Conservation (phyloP, 2,113 vertebrate species). For the Scomber colias region DNA sequence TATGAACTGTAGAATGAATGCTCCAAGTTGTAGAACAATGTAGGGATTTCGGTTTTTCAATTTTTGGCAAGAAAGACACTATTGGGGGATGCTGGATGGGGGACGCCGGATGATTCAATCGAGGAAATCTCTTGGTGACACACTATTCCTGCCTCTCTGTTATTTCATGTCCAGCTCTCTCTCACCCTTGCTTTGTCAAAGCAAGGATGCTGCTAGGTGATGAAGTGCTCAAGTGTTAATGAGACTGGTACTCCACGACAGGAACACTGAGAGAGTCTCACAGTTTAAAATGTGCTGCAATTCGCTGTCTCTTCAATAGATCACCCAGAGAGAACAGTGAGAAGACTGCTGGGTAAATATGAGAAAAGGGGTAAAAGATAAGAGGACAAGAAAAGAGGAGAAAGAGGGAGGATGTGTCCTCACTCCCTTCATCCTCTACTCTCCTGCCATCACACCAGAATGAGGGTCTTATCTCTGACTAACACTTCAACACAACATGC, state of each 20-base stretch:
- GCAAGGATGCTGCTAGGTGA: constrained; percentile 55
- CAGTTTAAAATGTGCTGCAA: constrained; percentile 23
- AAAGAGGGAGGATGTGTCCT: constrained; percentile 42
- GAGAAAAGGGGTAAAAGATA: constrained; percentile 41
- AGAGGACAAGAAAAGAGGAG: constrained; percentile 32
- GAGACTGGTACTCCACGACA: neutral
- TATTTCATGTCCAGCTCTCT: constrained; percentile 38
- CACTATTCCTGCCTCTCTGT: constrained; percentile 22
- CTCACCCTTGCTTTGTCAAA: constrained; percentile 37
- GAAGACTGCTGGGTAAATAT: constrained; percentile 25
- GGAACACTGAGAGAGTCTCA: constrained; percentile 35
- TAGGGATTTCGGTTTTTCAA: constrained; percentile 42
- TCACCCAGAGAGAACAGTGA: constrained; percentile 17
- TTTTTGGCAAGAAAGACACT: constrained; percentile 43
- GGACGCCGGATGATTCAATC: constrained; percentile 35
- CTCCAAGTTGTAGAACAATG: constrained; percentile 45
- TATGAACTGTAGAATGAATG: constrained; percentile 58
- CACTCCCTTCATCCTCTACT: constrained; percentile 49
- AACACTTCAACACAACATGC: constrained; percentile 71
- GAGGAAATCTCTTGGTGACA: constrained; percentile 48
- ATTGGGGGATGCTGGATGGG: constrained; percentile 4
- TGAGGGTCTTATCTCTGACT: constrained; percentile 75
- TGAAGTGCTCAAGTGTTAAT: constrained; percentile 31
- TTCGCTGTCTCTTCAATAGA: constrained; percentile 22
- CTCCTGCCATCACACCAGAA: constrained; percentile 45